Base-by-base conservation (phyloP, 2,888 invertebrate genomes). In the Isoperla grammatica region DNA sequence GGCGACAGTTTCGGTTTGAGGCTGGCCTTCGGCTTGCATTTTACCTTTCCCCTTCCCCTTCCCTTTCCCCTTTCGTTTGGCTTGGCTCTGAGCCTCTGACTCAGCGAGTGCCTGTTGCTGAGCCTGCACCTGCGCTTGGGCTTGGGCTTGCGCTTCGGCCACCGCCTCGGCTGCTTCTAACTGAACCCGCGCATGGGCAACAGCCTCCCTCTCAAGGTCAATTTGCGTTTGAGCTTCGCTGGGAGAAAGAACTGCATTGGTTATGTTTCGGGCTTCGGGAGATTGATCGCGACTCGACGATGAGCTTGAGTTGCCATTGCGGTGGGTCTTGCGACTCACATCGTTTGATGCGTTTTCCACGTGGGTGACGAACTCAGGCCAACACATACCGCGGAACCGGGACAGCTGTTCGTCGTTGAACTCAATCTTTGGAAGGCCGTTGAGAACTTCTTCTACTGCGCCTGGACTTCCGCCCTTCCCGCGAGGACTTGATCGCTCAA, bases 381-480 rank as follows among this genome's bases (percentile, higher is more conserved):
- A 76, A 53, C 70, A 68, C 71, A 75, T 72, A 6, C 75, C 75
- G 69, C 79, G 78, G 68, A 77, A 80, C 29, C 73, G 74, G 11
- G 75, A 73, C 15, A 81, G 71, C 63, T 78, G 75, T 60, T 77
- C 77, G 67, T 81, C 80, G 63, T 75, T 74, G 68, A 80, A 80
- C 61, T 78, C 78, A 35, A 77, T 75, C n/a, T 76, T 75, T 63
- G 75, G 77, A 50, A 80, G 67, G 57, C 74, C 72, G 59, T 71
- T 73, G 43, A 81, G 71, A 5, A 79, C 75, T 64, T 79, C 79
- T 64, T 76, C 78, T 46, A 80, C 68, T 35, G 77, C 76, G 35
- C 75, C 71, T 19, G 78, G 65, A 35, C 74, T 73, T 62, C 78
- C 78, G 43, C 73, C 71, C 66, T 79, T 79, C 45, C 76, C 76